Evolutionary conservation across 2,888 invertebrate genomes (phyloP).

Genomic region (Polymixis flavicincta): DNA sequence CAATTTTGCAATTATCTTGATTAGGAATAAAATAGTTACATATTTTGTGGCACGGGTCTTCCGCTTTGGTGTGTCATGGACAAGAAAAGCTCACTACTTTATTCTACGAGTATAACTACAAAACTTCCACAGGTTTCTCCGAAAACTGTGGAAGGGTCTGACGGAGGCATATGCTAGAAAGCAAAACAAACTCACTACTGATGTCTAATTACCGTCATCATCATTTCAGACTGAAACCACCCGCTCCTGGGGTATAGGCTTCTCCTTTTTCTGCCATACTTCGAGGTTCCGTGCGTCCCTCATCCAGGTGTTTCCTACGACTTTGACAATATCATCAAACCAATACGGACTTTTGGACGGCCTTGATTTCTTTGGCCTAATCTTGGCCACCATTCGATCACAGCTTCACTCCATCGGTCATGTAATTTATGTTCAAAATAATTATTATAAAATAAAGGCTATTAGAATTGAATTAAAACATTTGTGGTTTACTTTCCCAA

Average conservation of each 20-base stretch:
- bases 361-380: too few relatives aligned
- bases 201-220: background rate
- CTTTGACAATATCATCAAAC: too few relatives aligned
- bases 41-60: background rate
- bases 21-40: background rate
- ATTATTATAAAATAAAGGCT: background rate
- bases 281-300: too few relatives aligned
- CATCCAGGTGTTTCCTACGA: too few relatives aligned
- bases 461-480: background rate
- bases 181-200: background rate
- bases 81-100: background rate
- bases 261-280: too few relatives aligned
- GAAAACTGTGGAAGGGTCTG: background rate
- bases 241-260: background rate
- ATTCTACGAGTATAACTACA: too few relatives aligned
- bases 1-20: background rate
- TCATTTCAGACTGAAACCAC: too few relatives aligned
- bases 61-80: background rate
- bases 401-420: too few relatives aligned
- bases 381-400: too few relatives aligned
- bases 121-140: too few relatives aligned
- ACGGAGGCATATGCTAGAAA: background rate
- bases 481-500: background rate
- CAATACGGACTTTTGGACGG: too few relatives aligned
- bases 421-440: too few relatives aligned